Evolutionary conservation across 1,140 invertebrate species (phyloP), one percentile per base, ranked within the genome.

Genomic region (Cherax destructor): DNA sequence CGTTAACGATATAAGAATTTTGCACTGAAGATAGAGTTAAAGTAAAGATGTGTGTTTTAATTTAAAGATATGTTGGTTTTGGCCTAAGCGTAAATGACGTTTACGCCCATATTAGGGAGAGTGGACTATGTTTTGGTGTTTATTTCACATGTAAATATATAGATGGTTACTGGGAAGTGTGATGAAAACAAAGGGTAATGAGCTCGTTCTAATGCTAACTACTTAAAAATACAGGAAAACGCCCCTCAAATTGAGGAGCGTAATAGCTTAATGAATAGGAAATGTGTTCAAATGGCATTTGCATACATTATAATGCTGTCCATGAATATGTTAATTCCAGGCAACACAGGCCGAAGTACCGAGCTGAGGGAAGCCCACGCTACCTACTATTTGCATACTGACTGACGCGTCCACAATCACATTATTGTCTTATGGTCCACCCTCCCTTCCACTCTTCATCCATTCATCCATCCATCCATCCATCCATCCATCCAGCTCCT

Each of bases 241-340:
- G 65, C 65, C 65, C 65, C 18, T 69, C 65, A 69, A 21, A 21
- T n/a, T 69, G 65, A 69, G 65, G 18, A n/a, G 65, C 65, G 21
- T 69, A 69, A 69, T 69, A 69, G 65, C 65, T 69, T 69, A 69
- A 69, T 69, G 65, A 69, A 69, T 69, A 69, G 65, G 65, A 69
- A 69, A 69, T 69, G 65, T 69, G 65, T 69, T 69, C 65, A 69
- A 69, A n/a, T 69, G 65, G 65, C 21, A 69, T 69, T 69, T 21
- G 65, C 65, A 69, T 69, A 69, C 65, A 69, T 69, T 69, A 69
- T 21, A 69, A 13, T 69, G 65, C 16, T n/a, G 65, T 69, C 65
- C 65, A 69, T 69, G 65, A 69, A 69, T 69, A 69, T 69, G 65
- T 5, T 69, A 69, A 69, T 69, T 6, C 65, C 65, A 69, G 6